phyloP scores from a whole-genome alignment of 2,113 vertebrate genomes.

The Polyodon spathula region DNA sequence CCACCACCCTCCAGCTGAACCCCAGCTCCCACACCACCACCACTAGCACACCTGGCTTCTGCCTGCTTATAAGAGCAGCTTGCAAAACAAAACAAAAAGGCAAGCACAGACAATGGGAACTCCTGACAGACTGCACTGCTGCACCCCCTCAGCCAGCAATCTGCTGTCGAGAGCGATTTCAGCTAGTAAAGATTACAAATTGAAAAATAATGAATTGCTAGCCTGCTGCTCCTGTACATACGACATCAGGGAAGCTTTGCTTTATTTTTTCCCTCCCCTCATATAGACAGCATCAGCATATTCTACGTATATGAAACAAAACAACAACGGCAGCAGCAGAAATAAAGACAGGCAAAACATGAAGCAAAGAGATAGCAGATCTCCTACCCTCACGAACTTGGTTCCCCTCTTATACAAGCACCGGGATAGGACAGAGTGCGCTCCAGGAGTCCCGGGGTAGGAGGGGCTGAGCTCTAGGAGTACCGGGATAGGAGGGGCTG shows the following conservation, averaged over 20 bases:
- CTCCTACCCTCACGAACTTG: constrained; percentile 61
- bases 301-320: too few relatives aligned
- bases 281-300: too few relatives aligned
- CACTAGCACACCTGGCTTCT: constrained; percentile 8
- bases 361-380: constrained; percentile 47
- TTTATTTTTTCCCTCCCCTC: background rate
- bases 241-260: too few relatives aligned
- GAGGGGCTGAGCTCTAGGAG: too few relatives aligned
- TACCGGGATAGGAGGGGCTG: too few relatives aligned
- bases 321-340: constrained; percentile 14
- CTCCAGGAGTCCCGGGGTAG: too few relatives aligned
- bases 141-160: constrained; percentile 32
- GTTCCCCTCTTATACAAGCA: constrained; percentile 50
- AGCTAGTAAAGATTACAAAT: constrained; percentile 25
- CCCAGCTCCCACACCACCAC: constrained; percentile 31
- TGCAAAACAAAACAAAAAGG: constrained; percentile 21
- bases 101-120: constrained; percentile 20
- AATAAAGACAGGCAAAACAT: constrained; percentile 14
- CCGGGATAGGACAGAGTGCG: too few relatives aligned
- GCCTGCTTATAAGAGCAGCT: constrained; percentile 13
- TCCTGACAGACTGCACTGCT: constrained; percentile 37
- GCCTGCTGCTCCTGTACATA: background rate
- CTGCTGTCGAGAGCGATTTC: constrained; percentile 36
- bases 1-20: constrained; percentile 25
- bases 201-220: background rate